Evolutionary conservation across 1,140 invertebrate species (phyloP).

Genomic region (Rhizoglyphus robini): DNA sequence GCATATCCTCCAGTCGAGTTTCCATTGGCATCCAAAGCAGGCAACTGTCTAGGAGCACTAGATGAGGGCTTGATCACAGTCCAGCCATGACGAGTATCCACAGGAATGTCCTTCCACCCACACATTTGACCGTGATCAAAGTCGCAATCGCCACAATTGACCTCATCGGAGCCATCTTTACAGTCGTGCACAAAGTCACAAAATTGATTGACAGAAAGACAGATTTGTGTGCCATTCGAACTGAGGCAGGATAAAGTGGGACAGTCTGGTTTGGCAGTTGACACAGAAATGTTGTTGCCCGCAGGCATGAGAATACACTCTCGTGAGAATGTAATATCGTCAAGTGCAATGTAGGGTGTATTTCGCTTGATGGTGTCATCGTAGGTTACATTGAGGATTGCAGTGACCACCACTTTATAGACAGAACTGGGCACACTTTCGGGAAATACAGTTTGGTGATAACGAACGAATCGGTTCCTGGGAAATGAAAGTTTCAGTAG

Average conservation of each 20-base stretch:
- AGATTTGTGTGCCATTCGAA: not conserved
- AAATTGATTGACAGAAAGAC: not conserved
- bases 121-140: conserved; percentile 22
- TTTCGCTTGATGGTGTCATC: not conserved
- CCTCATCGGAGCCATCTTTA: not conserved
- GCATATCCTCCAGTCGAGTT: not conserved
- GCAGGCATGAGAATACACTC: not conserved
- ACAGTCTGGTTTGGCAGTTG: not conserved
- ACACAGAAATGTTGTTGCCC: not conserved
- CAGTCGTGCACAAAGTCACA: conserved; percentile 7
- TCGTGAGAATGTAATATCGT: conserved; percentile 22
- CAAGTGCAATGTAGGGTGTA: conserved; percentile 24
- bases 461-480: too few relatives aligned
- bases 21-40: not conserved
- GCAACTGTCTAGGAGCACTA: not conserved
- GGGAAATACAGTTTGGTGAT: too few relatives aligned
- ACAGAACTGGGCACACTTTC: too few relatives aligned
- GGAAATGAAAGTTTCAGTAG: too few relatives aligned
- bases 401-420: too few relatives aligned
- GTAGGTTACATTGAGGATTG: not conserved
- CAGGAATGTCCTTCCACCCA: conserved; percentile 10
- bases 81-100: too few relatives aligned
- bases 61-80: not conserved
- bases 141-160: conserved; percentile 13
- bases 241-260: not conserved